These are phyloP conservation scores for Pagetopsis macropterus DNA, from an alignment of 2,797 vertebrate genomes.

Conservation along the genomic window DNA sequence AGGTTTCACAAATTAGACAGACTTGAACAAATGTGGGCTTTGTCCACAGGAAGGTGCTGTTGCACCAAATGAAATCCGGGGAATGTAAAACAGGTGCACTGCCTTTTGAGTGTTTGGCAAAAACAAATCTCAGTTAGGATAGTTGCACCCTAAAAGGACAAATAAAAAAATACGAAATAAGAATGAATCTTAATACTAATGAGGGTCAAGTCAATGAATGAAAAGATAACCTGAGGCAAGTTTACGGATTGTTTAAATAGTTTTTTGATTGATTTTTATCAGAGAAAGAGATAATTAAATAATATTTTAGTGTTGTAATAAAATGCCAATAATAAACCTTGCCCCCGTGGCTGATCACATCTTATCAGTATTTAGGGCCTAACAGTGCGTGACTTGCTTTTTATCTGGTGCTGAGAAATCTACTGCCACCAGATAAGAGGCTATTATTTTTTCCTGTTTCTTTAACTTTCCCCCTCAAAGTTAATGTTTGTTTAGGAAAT, in stretches of 20 bases:
- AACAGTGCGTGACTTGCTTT: constrained; percentile 38
- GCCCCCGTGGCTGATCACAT: constrained; percentile 37
- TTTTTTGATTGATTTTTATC: constrained; percentile 8
- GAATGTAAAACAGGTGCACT: not conserved
- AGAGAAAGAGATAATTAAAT: constrained; percentile 12
- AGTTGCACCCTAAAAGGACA: not conserved
- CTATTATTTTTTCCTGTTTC: constrained; percentile 27
- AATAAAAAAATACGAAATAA: not conserved
- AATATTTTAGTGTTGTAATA: constrained; percentile 22
- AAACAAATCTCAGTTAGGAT: not conserved
- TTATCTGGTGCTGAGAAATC: constrained; percentile 37
- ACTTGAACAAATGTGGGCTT: not conserved
- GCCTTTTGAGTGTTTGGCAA: not conserved
- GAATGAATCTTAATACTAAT: not conserved
- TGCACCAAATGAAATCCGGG: not conserved
- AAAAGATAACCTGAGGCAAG: not conserved
- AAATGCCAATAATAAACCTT: constrained; percentile 43
- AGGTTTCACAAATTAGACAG: not conserved
- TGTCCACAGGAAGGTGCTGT: constrained; percentile 46
- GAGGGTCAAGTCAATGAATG: not conserved
- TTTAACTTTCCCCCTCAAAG: not conserved
- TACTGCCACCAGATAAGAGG: constrained; percentile 21
- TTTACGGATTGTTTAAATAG: constrained; percentile 8
- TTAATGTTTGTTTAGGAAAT: constrained; percentile 18
- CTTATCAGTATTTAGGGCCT: constrained; percentile 63